A percentile compares a stretch with the other conserved stretches of the same genome.
Evolutionary conservation across 2,888 invertebrate genomes (phyloP).

Genomic region (Eupithecia insigniata): DNA sequence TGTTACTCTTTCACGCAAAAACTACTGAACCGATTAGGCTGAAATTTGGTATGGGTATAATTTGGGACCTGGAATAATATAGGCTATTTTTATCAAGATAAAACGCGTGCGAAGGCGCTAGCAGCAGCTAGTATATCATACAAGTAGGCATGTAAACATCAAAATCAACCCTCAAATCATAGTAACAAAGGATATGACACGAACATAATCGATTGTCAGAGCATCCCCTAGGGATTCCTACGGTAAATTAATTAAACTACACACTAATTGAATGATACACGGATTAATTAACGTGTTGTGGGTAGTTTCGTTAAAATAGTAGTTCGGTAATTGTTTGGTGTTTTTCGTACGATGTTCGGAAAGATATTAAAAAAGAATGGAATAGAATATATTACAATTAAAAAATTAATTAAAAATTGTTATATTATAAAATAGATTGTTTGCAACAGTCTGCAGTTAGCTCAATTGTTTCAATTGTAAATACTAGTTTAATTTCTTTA

Average conservation of each 20-base stretch:
- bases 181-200: slow-evolving; percentile 44
- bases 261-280: slow-evolving; percentile 65
- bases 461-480: too few relatives aligned
- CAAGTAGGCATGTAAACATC: slow-evolving; percentile 2
- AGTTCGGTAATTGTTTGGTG: slow-evolving; percentile 27
- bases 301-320: slow-evolving; percentile 39
- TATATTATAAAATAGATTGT: too few relatives aligned
- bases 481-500: too few relatives aligned
- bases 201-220: slow-evolving; percentile 64
- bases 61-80: too few relatives aligned
- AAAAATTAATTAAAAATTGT: too few relatives aligned
- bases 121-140: not conserved
- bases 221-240: slow-evolving; percentile 53
- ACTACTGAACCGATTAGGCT: too few relatives aligned
- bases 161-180: slow-evolving; percentile 14
- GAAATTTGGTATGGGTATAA: too few relatives aligned
- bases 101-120: not conserved
- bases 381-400: too few relatives aligned
- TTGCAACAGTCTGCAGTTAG: too few relatives aligned
- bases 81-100: too few relatives aligned
- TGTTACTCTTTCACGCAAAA: too few relatives aligned
- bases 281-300: slow-evolving; percentile 50
- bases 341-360: not conserved
- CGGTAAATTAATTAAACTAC: slow-evolving; percentile 68
- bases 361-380: too few relatives aligned